Evolutionary conservation across 2,113 vertebrate genomes (phyloP).

Genomic region (Forbesichthys papilliferus): DNA sequence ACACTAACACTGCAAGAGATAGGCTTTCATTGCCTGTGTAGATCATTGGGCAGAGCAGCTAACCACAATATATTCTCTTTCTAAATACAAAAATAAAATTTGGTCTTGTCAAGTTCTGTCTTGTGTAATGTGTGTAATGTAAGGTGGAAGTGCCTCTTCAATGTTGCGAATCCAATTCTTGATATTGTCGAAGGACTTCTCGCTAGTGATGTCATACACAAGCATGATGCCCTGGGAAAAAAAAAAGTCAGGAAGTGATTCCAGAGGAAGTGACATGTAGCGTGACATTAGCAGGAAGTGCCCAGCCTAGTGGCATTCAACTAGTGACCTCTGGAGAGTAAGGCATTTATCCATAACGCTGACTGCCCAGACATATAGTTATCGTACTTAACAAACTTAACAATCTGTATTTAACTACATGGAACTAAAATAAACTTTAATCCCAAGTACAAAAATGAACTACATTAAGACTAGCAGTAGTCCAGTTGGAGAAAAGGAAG

Average conservation of each 20-base stretch:
- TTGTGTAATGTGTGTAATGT: background rate
- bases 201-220: conserved; percentile 96
- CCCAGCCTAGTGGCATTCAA: conserved; percentile 1
- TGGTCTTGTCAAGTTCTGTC: background rate
- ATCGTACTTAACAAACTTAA: too few species aligned
- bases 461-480: too few species aligned
- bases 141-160: conserved; percentile 83
- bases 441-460: too few species aligned
- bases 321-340: background rate
- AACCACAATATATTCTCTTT: too few species aligned
- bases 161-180: conserved; percentile 99
- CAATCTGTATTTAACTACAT: too few species aligned
- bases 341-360: conserved; percentile 62
- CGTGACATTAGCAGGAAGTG: conserved; percentile 18
- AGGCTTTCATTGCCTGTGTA: background rate
- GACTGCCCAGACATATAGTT: conserved; percentile 92
- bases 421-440: too few species aligned
- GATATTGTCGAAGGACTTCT: conserved; percentile 97
- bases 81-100: background rate
- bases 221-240: conserved; percentile 91
- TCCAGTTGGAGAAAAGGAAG: too few species aligned
- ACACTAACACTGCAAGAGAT: background rate
- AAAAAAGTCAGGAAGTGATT: conserved; percentile 48
- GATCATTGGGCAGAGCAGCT: background rate
- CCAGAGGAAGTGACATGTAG: conserved; percentile 18